Conservation (phyloP, 2,888 invertebrate genomes). For the Drosophila infuscata region DNA sequence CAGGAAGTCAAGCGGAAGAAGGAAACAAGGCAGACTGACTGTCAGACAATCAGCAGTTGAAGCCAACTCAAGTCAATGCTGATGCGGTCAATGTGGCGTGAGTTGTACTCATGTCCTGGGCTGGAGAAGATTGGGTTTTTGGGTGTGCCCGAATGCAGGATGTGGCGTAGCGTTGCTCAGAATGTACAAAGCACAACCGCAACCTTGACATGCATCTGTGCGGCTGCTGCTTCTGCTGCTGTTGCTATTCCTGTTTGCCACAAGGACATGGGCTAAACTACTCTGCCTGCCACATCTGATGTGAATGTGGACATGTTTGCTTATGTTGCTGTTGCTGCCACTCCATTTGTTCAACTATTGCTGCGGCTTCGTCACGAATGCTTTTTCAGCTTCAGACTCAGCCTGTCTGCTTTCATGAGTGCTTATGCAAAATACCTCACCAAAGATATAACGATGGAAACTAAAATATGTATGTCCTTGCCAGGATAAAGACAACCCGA, state of each 20-base stretch:
- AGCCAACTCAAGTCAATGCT: conserved; percentile 64
- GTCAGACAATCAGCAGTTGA: conserved; percentile 16
- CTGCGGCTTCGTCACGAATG: conserved; percentile 61
- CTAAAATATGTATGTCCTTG: background rate
- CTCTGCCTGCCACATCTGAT: conserved; percentile 6
- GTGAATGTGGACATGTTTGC: background rate
- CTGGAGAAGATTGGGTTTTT: background rate
- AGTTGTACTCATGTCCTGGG: conserved; percentile 6
- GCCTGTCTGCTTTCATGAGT: conserved; percentile 4
- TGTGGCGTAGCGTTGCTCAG: conserved; percentile 36
- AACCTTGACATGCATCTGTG: conserved; percentile 79
- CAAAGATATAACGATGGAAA: conserved; percentile 22
- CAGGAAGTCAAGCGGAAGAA: conserved; percentile 17
- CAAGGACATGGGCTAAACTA: conserved; percentile 49
- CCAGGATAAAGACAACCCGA: background rate
- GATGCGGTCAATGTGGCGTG: conserved; percentile 60
- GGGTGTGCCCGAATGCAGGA: conserved; percentile 7
- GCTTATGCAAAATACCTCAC: conserved; percentile 40
- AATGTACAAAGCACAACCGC: conserved; percentile 48
- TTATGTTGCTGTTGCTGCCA: conserved; percentile 23
- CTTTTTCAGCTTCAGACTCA: conserved; percentile 24
- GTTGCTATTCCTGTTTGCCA: conserved; percentile 32
- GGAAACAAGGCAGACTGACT: conserved; percentile 34
- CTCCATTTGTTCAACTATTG: conserved; percentile 58
- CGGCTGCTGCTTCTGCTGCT: conserved; percentile 46